Conservation (phyloP, 1,140 invertebrate genomes). For the Brachionus rubens region DNA sequence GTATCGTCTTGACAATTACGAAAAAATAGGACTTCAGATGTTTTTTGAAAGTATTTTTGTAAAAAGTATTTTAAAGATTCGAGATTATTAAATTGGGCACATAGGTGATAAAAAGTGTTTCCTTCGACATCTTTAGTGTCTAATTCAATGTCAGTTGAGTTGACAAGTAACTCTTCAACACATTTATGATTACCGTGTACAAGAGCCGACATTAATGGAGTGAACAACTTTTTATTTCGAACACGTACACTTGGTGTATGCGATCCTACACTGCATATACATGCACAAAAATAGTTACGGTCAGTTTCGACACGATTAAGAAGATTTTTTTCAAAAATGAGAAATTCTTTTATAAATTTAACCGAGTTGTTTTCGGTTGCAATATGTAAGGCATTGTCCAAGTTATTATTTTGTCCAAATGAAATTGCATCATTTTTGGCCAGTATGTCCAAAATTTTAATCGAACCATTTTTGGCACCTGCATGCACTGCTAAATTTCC, state of each 20-base stretch:
- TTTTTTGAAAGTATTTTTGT: constrained; percentile 20
- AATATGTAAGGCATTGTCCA: constrained; percentile 39
- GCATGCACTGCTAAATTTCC: constrained; percentile 25
- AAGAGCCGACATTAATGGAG: constrained; percentile 25
- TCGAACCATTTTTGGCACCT: constrained; percentile 29
- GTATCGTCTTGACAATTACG: constrained; percentile 35
- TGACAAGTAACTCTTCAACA: constrained; percentile 11
- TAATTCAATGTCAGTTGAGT: constrained; percentile 28
- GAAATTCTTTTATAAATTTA: constrained; percentile 32
- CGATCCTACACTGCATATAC: constrained; percentile 9
- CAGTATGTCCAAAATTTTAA: constrained; percentile 26
- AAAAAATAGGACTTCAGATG: not conserved
- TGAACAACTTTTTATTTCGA: constrained; percentile 22
- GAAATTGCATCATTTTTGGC: constrained; percentile 44
- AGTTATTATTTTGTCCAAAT: constrained; percentile 28
- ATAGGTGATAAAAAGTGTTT: constrained; percentile 34
- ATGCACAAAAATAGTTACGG: constrained; percentile 13
- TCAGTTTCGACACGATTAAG: constrained; percentile 20
- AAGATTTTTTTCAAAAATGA: constrained; percentile 15
- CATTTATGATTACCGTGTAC: constrained; percentile 25
- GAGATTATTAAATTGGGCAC: constrained; percentile 40
- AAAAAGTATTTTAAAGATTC: constrained; percentile 30
- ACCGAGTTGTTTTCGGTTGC: constrained; percentile 28
- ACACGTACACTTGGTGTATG: constrained; percentile 34
- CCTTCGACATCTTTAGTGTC: constrained; percentile 8